Conservation (phyloP, 2,797 vertebrate genomes). For the Toxotes lorentzi region DNA sequence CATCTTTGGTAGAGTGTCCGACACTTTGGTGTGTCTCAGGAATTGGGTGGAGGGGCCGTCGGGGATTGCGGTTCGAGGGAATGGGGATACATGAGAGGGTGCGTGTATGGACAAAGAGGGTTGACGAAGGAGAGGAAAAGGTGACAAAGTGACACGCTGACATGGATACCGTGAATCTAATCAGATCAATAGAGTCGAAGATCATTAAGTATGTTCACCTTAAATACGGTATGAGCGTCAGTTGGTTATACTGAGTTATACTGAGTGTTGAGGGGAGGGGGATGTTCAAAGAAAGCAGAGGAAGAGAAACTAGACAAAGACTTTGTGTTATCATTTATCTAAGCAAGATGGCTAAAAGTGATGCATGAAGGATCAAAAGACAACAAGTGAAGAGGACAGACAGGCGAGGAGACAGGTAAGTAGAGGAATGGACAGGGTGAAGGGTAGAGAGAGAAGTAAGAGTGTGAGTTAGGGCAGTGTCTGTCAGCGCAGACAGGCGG, state of each 20-base stretch:
- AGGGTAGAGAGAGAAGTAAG: constrained; percentile 62
- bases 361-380: constrained; percentile 48
- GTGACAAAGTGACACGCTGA: constrained; percentile 46
- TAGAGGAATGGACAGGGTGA: constrained; percentile 30
- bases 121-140: constrained; percentile 45
- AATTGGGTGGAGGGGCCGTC: constrained; percentile 47
- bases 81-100: constrained; percentile 53
- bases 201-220: constrained; percentile 50
- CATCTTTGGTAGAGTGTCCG: constrained; percentile 89
- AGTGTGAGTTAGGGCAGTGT: constrained; percentile 68
- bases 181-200: constrained; percentile 40
- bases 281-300: constrained; percentile 54
- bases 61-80: constrained; percentile 29
- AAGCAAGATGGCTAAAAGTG: constrained; percentile 43
- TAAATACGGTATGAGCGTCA: constrained; percentile 63
- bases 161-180: constrained; percentile 55
- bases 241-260: constrained; percentile 61
- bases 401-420: constrained; percentile 16
- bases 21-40: constrained; percentile 87
- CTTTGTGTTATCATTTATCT: constrained; percentile 37
- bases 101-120: constrained; percentile 32
- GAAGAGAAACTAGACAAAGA: constrained; percentile 36
- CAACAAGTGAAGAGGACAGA: constrained; percentile 36
- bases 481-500: constrained; percentile 73
- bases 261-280: constrained; percentile 22